Percentiles rank a stretch among this genome's conserved stretches.
These are phyloP conservation scores for Raja brachyura DNA, from an alignment of 2,113 vertebrate species.

Conservation along the genomic window DNA sequence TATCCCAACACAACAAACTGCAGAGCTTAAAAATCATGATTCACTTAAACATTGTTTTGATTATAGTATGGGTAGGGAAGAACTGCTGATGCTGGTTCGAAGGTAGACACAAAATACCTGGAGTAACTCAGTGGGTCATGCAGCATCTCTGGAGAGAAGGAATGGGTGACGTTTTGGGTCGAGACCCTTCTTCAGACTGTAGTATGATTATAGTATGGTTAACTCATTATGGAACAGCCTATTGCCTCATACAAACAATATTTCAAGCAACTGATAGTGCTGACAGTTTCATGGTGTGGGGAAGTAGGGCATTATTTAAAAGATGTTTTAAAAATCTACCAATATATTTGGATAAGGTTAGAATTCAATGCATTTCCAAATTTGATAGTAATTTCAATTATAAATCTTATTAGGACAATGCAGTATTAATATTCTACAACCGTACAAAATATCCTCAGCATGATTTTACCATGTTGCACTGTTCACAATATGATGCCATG, in stretches of 20 bases:
- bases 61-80: neutral
- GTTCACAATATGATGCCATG: neutral
- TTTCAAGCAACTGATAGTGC: neutral
- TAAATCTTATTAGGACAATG: neutral
- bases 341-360: neutral
- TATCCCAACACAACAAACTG: neutral
- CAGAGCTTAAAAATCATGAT: slow-evolving; percentile 21
- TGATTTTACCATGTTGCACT: neutral
- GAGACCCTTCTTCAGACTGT: no score
- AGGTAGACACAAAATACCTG: no score
- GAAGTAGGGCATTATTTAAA: neutral
- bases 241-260: neutral
- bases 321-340: neutral
- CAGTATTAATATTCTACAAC: neutral
- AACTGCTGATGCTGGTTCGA: no score
- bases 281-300: neutral
- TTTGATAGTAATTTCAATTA: neutral
- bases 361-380: neutral
- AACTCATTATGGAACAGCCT: neutral
- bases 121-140: no score
- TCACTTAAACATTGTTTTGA: neutral
- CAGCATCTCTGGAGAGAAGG: no score
- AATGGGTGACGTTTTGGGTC: no score
- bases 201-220: neutral
- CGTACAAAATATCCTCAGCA: neutral